phyloP scores from a whole-genome alignment of 2,888 invertebrate genomes.

The Metellina segmentata region DNA sequence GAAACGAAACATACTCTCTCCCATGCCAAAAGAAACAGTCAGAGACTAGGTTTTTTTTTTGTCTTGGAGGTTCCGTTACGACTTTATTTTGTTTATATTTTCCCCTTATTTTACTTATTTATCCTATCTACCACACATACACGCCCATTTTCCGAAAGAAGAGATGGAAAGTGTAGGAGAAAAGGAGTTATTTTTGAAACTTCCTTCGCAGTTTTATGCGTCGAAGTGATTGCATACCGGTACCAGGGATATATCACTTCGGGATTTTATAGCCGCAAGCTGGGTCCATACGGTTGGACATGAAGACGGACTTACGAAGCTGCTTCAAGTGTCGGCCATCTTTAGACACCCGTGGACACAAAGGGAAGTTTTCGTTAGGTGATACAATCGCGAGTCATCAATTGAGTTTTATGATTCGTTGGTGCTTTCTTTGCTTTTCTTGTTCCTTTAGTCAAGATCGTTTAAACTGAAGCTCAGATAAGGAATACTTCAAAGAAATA shows the following conservation, averaged over 20 bases:
- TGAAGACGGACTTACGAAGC: conserved; percentile 21
- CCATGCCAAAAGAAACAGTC: neutral
- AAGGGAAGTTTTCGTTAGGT: neutral
- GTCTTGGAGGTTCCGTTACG: neutral
- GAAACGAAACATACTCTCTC: neutral
- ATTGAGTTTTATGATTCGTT: no score
- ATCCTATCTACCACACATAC: conserved; percentile 62
- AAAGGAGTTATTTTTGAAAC: conserved; percentile 64
- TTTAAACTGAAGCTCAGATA: no score
- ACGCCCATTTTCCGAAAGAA: conserved; percentile 43
- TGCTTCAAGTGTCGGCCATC: conserved; percentile 19
- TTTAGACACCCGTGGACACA: conserved; percentile 20
- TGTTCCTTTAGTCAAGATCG: no score
- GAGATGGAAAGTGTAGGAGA: neutral
- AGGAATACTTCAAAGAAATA: no score
- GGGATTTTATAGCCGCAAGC: conserved; percentile 60
- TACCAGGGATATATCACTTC: conserved; percentile 53
- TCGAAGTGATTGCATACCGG: conserved; percentile 45
- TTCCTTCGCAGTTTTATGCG: conserved; percentile 58
- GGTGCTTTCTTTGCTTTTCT: no score
- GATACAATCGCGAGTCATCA: neutral
- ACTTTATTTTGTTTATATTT: conserved; percentile 15
- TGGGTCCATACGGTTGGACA: conserved; percentile 17
- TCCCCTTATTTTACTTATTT: conserved; percentile 64
- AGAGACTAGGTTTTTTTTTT: neutral